These are phyloP conservation scores for Anorthoa munda DNA, from an alignment of 2,888 invertebrate species.

Conservation along the genomic window DNA sequence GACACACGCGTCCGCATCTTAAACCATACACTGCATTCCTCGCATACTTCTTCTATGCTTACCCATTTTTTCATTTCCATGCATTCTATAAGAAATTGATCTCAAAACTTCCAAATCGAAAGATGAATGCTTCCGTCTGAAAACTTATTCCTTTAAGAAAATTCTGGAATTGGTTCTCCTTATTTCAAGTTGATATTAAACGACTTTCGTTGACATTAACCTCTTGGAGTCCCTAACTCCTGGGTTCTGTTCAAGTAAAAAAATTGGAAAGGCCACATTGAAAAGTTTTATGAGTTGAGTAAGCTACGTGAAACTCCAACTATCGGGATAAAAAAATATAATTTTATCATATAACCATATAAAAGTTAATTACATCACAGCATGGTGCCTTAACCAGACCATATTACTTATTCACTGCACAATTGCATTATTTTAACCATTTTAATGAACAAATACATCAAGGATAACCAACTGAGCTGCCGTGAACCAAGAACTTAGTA, in stretches of 20 bases:
- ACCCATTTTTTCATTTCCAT: background rate
- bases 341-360: too few relatives aligned
- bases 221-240: background rate
- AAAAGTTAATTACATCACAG: too few relatives aligned
- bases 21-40: too few relatives aligned
- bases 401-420: too few relatives aligned
- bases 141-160: background rate
- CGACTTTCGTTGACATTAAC: background rate
- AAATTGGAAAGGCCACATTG: background rate
- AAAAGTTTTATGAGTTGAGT: background rate
- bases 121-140: background rate
- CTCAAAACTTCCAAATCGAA: background rate
- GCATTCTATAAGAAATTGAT: background rate
- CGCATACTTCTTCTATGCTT: background rate
- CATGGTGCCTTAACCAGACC: too few relatives aligned
- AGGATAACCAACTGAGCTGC: too few relatives aligned
- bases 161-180: background rate
- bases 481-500: too few relatives aligned
- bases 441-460: too few relatives aligned
- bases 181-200: conserved; percentile 2
- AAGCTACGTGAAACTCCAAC: too few relatives aligned
- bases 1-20: too few relatives aligned
- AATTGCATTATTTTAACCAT: too few relatives aligned
- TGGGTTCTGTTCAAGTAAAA: background rate
- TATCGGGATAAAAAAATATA: too few relatives aligned